phyloP scores from a whole-genome alignment of 30 jellyfish, hydroid and myxozoan species.

The Hydractinia symbiolongicarpus region DNA sequence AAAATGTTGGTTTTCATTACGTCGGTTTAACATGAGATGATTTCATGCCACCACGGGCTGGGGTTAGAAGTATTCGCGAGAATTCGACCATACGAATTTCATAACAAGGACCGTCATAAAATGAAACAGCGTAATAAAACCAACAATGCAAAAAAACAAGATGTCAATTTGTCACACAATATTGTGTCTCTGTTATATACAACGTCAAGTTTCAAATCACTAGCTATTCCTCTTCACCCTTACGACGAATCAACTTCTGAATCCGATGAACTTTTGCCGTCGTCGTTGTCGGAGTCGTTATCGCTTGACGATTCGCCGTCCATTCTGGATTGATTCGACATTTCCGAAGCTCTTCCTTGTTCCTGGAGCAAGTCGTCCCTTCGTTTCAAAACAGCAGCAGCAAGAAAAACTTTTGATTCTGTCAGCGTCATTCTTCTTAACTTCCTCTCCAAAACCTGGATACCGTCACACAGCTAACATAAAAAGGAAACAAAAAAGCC shows the following conservation, averaged over 20 bases:
- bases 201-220: neutral
- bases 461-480: neutral
- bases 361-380: neutral
- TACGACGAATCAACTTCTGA: neutral
- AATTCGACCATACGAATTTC: no score
- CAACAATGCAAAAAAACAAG: neutral
- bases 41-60: no score
- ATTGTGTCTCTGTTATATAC: neutral
- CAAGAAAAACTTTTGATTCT: neutral
- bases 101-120: neutral
- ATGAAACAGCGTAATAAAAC: neutral
- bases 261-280: neutral
- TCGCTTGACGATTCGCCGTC: constrained; percentile 5
- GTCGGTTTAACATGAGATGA: no score
- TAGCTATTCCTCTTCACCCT: neutral
- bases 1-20: no score
- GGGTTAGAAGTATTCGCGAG: no score
- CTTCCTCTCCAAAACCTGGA: constrained; percentile 1
- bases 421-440: neutral
- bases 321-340: neutral
- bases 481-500: neutral
- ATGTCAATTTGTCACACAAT: neutral
- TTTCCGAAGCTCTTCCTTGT: constrained; percentile 1
- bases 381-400: constrained; percentile 11
- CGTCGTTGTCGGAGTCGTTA: constrained; percentile 4